Conservation (phyloP, 1,140 invertebrate species). For the Drosophila athabasca region DNA sequence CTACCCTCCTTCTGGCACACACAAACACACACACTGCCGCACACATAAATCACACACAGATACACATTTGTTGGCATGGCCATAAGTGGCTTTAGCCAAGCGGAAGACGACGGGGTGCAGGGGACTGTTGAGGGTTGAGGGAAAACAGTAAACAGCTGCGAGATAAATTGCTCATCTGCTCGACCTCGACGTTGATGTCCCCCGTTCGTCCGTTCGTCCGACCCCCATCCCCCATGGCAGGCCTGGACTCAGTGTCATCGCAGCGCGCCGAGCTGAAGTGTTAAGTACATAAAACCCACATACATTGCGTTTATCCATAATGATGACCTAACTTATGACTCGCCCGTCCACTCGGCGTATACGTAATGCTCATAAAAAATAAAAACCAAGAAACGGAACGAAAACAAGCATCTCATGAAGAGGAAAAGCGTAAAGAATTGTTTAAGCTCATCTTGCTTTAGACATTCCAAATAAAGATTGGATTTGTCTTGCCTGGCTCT, state of each 20-base stretch:
- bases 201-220: neutral
- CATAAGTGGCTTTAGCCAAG: slow-evolving; percentile 78
- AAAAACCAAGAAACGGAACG: slow-evolving; percentile 2
- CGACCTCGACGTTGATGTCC: slow-evolving; percentile 60
- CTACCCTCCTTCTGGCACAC: slow-evolving; percentile 13
- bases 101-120: slow-evolving; percentile 31
- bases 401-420: slow-evolving; percentile 9
- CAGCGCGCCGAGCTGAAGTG: slow-evolving; percentile 68
- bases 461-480: slow-evolving; percentile 31
- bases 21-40: slow-evolving; percentile 23
- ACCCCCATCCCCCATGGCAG: neutral
- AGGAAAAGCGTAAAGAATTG: slow-evolving; percentile 24
- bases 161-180: slow-evolving; percentile 82
- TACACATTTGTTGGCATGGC: slow-evolving; percentile 39
- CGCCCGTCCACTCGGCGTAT: slow-evolving; percentile 60
- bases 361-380: slow-evolving; percentile 61
- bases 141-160: slow-evolving; percentile 81
- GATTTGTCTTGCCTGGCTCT: slow-evolving; percentile 28
- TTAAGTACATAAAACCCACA: slow-evolving; percentile 80
- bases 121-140: slow-evolving; percentile 8
- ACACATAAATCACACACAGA: slow-evolving; percentile 65
- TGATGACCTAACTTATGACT: slow-evolving; percentile 80
- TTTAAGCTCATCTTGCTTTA: slow-evolving; percentile 7
- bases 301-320: slow-evolving; percentile 79
- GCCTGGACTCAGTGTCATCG: slow-evolving; percentile 53